Percentiles rank a stretch among this genome's conserved stretches.
phyloP scores from a whole-genome alignment of 2,888 invertebrate species.

The Automeris io region DNA sequence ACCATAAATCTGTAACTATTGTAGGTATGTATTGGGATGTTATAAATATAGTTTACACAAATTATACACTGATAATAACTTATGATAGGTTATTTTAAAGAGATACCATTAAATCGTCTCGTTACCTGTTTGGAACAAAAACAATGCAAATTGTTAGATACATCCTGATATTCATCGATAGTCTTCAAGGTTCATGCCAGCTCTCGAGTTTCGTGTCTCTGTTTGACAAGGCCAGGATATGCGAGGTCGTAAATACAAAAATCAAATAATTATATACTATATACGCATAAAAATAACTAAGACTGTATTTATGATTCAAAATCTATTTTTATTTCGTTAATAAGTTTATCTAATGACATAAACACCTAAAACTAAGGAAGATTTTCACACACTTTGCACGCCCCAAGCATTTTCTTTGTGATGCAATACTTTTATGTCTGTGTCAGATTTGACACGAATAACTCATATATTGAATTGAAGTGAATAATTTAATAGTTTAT shows the following conservation, averaged over 20 bases:
- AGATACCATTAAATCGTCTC: background rate
- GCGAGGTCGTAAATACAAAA: constrained; percentile 30
- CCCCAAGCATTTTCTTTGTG: too few relatives aligned
- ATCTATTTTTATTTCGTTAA: background rate
- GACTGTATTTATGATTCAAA: background rate
- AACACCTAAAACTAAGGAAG: too few relatives aligned
- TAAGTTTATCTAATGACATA: too few relatives aligned
- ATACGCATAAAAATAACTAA: background rate
- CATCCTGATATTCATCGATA: constrained; percentile 62
- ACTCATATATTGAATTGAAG: too few relatives aligned
- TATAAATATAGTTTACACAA: too few relatives aligned
- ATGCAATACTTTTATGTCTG: too few relatives aligned
- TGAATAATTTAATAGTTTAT: too few relatives aligned
- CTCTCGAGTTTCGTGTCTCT: constrained; percentile 38
- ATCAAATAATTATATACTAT: constrained; percentile 27
- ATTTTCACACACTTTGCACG: too few relatives aligned
- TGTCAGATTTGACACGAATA: too few relatives aligned
- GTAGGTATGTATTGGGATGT: too few relatives aligned
- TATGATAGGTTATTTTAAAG: background rate
- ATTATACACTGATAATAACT: background rate
- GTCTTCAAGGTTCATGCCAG: constrained; percentile 48
- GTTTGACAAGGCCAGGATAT: constrained; percentile 55
- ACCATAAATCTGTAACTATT: too few relatives aligned
- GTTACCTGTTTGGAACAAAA: constrained; percentile 15
- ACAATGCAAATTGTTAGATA: constrained; percentile 44